Evolutionary conservation across 2,888 invertebrate species (phyloP), one percentile per base, ranked within the genome.

Genomic region (Coelogynopora nodosa): DNA sequence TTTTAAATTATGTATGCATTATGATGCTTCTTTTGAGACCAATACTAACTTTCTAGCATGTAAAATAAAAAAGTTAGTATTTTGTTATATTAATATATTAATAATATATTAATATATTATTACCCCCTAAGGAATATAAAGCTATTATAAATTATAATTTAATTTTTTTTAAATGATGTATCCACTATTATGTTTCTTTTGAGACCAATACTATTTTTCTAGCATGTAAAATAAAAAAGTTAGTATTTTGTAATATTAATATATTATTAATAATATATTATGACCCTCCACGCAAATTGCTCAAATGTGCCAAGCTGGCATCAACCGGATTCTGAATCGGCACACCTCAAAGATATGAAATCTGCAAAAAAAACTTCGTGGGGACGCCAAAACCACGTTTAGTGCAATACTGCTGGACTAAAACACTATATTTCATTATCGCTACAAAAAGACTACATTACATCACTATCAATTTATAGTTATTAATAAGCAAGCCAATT

Each of bases 191-290:
- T 74, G 74, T 23, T 74, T 74, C 23, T 74, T 74, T 74, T 74
- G 74, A 74, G 74, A 74, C 74, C 74, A 74, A 74, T 74, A 74
- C 23, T 74, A 74, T 23, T 74, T 74, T 74, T 74, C 74, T 23
- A 74, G 74, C 74, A 74, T 74, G 74, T 74, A 74, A 74, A 74
- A 74, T 74, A 74, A 74, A 74, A 74, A 74, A 74, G 74, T 74
- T 74, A 74, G 74, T 74, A 74, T 74, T 74, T 74, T 74, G 5
- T 23, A 23, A 13, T 74, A 74, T 74, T 74, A 74, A 74, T 74
- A 74, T 74, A 74, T 49, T 10, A 10, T n/a, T 74, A 74, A 74
- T 74, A 74, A 23, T 74, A 74, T 74, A 13, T 74, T 74, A 74
- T 74, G 74, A 74, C 74, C 74, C 74, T 26, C 74, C 74, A 74